Evolutionary conservation across 2,113 vertebrate genomes (phyloP).

Genomic region (Indicator indicator): DNA sequence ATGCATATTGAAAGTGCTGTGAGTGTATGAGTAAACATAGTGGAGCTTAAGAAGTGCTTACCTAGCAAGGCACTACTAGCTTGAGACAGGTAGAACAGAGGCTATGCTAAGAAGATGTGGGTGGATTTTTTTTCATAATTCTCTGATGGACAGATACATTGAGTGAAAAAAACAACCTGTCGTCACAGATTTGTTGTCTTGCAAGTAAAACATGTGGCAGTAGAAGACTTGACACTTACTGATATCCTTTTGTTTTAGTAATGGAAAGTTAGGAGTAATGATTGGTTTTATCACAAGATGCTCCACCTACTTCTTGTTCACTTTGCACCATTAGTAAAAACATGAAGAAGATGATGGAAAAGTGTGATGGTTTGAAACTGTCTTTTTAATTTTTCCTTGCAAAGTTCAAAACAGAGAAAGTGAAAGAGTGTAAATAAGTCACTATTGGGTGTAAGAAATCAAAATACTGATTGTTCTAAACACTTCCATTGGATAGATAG

Average conservation of each 20-base stretch:
- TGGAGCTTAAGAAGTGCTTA: background rate
- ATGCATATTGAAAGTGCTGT: background rate
- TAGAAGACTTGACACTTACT: slow-evolving; percentile 40
- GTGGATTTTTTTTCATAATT: slow-evolving; percentile 36
- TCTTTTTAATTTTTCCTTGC: too few relatives aligned
- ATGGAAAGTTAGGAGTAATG: slow-evolving; percentile 52
- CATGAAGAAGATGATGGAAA: background rate
- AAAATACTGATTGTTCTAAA: too few relatives aligned
- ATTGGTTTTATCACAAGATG: slow-evolving; percentile 28
- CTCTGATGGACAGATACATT: slow-evolving; percentile 1
- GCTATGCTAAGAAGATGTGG: background rate
- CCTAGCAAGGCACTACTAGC: background rate
- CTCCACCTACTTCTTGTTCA: background rate
- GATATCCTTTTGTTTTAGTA: slow-evolving; percentile 18
- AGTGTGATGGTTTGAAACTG: too few relatives aligned
- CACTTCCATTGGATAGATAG: too few relatives aligned
- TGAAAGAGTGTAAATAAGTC: too few relatives aligned
- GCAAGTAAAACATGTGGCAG: background rate
- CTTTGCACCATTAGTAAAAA: background rate
- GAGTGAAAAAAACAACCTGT: slow-evolving; percentile 31
- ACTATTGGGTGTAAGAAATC: too few relatives aligned
- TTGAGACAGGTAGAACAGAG: background rate
- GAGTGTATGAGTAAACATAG: background rate
- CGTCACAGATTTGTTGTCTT: slow-evolving; percentile 23
- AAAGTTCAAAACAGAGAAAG: too few relatives aligned